Evolutionary conservation across 2,113 vertebrate genomes (phyloP).

Genomic region (Pithys albifrons): DNA sequence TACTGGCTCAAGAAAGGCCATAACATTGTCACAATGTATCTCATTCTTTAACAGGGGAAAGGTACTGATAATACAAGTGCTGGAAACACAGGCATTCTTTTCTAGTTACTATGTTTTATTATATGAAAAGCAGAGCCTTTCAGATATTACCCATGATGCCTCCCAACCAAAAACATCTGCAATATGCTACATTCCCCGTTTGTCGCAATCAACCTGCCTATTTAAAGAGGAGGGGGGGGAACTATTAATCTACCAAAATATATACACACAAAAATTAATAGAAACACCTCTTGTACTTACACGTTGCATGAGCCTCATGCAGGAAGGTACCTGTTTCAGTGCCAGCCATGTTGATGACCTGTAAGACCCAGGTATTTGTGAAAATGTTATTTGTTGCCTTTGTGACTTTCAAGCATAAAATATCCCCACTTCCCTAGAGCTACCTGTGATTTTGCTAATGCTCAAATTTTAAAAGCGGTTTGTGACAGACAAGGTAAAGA

Average conservation of each 20-base stretch:
- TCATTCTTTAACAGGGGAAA: not conserved
- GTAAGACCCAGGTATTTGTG: conserved; percentile 45
- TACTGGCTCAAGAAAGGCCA: not conserved
- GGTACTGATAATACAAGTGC: not conserved
- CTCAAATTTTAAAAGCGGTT: not conserved
- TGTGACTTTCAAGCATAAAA: not conserved
- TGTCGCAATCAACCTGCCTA: not conserved
- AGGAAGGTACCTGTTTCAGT: not conserved
- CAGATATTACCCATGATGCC: conserved; percentile 13
- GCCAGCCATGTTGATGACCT: conserved; percentile 30
- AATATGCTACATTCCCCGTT: not conserved
- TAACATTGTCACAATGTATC: not conserved
- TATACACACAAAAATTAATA: not conserved
- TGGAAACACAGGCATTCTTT: not conserved
- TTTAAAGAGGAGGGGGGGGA: not conserved
- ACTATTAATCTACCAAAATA: not conserved
- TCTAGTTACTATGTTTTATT: not conserved
- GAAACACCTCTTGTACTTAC: conserved; percentile 39
- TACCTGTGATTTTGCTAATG: not conserved
- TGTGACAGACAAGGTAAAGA: not conserved
- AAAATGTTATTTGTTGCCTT: not conserved
- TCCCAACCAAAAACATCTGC: conserved; percentile 42
- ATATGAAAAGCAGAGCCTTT: not conserved
- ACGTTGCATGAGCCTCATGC: fast-evolving
- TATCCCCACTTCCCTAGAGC: not conserved